Conservation (phyloP, 2,888 invertebrate species). For the Drosophila recens region DNA sequence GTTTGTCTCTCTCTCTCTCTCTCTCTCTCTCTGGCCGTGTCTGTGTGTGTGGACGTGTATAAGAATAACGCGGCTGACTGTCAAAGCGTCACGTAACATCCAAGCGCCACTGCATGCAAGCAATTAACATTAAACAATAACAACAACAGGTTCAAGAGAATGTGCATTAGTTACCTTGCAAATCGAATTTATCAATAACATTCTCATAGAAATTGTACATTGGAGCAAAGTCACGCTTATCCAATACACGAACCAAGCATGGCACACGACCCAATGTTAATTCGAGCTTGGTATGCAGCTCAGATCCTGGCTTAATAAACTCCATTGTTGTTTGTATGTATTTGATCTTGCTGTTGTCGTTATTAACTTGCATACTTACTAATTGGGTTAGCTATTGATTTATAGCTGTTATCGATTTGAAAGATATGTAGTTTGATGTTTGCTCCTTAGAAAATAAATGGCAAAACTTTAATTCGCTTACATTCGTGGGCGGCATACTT, state of each 20-base stretch:
- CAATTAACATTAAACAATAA: conserved; percentile 32
- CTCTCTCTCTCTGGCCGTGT: conserved; percentile 22
- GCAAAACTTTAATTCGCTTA: neutral
- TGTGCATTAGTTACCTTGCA: conserved; percentile 47
- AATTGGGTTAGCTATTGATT: neutral
- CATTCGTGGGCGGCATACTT: conserved; percentile 19
- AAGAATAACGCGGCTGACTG: conserved; percentile 68
- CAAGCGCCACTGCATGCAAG: conserved; percentile 42
- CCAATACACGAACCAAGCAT: conserved; percentile 16
- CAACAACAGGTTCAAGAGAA: conserved; percentile 42
- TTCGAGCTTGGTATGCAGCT: conserved; percentile 20
- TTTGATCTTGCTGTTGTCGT: neutral
- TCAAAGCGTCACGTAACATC: conserved; percentile 64
- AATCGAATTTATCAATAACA: conserved; percentile 16
- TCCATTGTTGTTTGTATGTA: neutral
- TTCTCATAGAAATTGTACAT: neutral
- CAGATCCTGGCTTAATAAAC: conserved; percentile 2
- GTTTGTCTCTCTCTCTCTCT: neutral
- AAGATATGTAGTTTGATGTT: neutral
- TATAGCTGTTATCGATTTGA: neutral
- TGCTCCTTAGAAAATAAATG: neutral
- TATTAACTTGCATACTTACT: neutral
- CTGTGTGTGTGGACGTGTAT: conserved; percentile 42
- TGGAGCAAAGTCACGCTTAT: conserved; percentile 21
- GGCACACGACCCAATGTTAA: conserved; percentile 8